Evolutionary conservation across 2,888 invertebrate species (phyloP).

Genomic region (Drosophila pseudotalamancana): DNA sequence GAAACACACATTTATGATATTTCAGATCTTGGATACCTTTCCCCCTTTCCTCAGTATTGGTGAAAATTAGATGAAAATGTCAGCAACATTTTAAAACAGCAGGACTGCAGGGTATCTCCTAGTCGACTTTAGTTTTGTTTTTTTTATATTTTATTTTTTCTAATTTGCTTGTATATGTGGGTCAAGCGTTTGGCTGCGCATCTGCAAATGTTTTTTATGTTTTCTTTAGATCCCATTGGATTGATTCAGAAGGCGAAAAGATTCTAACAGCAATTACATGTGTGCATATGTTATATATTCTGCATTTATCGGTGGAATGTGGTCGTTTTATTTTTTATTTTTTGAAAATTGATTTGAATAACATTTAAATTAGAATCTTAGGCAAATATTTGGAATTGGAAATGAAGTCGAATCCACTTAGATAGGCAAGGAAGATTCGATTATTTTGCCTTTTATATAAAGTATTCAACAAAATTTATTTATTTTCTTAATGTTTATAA

Average conservation of each 20-base stretch:
- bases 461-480: too few species aligned
- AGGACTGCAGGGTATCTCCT: too few species aligned
- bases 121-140: too few species aligned
- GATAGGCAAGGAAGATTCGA: background rate
- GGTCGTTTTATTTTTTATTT: background rate
- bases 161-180: conserved; percentile 71
- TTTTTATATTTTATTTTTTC: conserved; percentile 34
- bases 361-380: conserved; percentile 12
- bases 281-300: conserved; percentile 26
- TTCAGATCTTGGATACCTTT: too few species aligned
- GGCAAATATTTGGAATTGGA: background rate
- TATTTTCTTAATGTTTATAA: too few species aligned
- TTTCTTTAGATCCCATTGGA: conserved; percentile 11
- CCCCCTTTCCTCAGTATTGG: too few species aligned
- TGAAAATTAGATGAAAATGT: too few species aligned
- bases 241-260: conserved; percentile 24
- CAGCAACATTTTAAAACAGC: too few species aligned
- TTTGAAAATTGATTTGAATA: conserved; percentile 3
- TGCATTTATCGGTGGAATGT: background rate
- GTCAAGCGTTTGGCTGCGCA: conserved; percentile 62
- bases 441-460: too few species aligned
- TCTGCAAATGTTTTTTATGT: conserved; percentile 46
- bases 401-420: too few species aligned
- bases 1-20: too few species aligned
- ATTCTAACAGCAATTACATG: conserved; percentile 43